Evolutionary conservation across 2,888 invertebrate species (phyloP).

Genomic region (Sphaeridia pumilis): DNA sequence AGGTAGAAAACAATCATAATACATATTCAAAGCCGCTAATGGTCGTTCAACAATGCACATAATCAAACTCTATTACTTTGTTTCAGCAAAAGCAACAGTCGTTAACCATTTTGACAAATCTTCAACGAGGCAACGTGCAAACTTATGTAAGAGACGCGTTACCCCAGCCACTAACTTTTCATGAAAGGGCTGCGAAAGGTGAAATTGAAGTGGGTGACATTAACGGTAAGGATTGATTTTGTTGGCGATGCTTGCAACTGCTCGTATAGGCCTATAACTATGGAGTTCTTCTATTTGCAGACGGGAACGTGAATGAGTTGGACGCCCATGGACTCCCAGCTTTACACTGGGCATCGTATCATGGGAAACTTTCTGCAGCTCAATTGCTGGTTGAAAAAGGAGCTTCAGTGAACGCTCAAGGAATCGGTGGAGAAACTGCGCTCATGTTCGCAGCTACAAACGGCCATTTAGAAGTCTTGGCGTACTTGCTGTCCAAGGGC

Average conservation of each 20-base stretch:
- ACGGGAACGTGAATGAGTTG: slow-evolving; percentile 51
- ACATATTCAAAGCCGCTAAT: slow-evolving; percentile 4
- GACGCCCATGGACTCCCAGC: slow-evolving; percentile 73
- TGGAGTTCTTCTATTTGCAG: slow-evolving; percentile 21
- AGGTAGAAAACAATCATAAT: slow-evolving; percentile 40
- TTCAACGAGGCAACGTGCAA: slow-evolving; percentile 87
- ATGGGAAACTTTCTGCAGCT: slow-evolving; percentile 54
- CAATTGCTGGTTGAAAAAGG: slow-evolving; percentile 50
- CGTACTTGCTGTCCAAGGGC: slow-evolving; percentile 62
- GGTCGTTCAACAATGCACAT: background rate
- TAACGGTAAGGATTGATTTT: slow-evolving; percentile 37
- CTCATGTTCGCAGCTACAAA: slow-evolving; percentile 69
- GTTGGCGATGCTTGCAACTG: background rate
- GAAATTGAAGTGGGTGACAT: slow-evolving; percentile 63
- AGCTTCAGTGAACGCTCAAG: slow-evolving; percentile 61
- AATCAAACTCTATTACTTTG: background rate
- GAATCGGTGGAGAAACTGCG: slow-evolving; percentile 68
- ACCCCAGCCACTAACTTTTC: slow-evolving; percentile 58
- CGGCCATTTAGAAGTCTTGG: slow-evolving; percentile 79
- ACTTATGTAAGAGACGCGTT: slow-evolving; percentile 62
- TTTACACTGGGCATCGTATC: slow-evolving; percentile 79
- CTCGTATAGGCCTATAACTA: background rate
- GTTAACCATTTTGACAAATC: slow-evolving; percentile 73
- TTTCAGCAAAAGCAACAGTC: slow-evolving; percentile 37
- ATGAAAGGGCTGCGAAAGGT: slow-evolving; percentile 81